Evolutionary conservation across 2,113 vertebrate genomes (phyloP), one percentile per base, ranked within the genome.

Genomic region (Gymnorhina tibicen): DNA sequence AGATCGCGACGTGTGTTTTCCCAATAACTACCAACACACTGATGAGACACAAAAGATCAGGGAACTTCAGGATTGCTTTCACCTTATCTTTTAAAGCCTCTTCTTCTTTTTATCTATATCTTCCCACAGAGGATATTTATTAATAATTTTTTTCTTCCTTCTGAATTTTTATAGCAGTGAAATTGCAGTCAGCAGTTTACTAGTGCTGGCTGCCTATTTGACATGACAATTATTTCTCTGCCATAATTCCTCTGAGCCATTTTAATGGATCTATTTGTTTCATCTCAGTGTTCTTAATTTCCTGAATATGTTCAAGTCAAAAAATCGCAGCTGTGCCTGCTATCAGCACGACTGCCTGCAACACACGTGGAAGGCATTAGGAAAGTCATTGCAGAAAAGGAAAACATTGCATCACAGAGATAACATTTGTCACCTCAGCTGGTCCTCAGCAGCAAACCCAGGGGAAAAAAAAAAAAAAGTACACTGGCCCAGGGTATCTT

Each of bases 261-360:
- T 94, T 95, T 67, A 96, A 96, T 94, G 87, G 93, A 96, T 95
- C 87, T 96, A 85, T 97, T 96, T 97, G 93, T 96, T 97, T 97
- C 94, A 96, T 94, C 91, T 94, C 92, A 46, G 75, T 88, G 93
- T 97, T 96, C 92, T 94, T 97, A 95, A 97, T 97, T 96, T 97
- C 90, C 95, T 96, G 93, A 96, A 82, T 86, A 94, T 83, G 90
- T 94, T 92, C 85, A 81, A 95, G 85, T 67, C 12, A 11, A 77
- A 87, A 90, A 94, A 59, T 32, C 7, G 5, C 96, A 95, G 95
- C 87, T 95, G 92, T 60, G 89, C 82, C 76, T 8, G 72, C 88
- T 94, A 73, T 89, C 90, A 91, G 92, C 21, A 0, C 35, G 6
- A 12, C 1, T 70, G 95, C 90, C 84, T 64, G 78, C 88, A 69